Conservation (phyloP, 2,888 invertebrate species). For the Parthenolecanium corni region DNA sequence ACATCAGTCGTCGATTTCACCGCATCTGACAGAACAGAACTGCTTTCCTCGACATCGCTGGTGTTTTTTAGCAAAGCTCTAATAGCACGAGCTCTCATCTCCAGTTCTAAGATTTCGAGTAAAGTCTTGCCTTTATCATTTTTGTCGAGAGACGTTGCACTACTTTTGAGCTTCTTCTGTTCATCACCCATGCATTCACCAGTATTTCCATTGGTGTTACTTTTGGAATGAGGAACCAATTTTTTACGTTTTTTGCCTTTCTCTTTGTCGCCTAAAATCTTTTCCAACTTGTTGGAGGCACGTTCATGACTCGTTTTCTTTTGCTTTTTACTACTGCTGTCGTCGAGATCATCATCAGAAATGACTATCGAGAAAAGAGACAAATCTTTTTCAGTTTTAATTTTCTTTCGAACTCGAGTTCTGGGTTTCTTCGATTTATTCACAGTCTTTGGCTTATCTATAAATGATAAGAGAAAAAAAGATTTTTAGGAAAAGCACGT, state of each 20-base stretch:
- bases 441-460: background rate
- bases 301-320: background rate
- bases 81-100: conserved; percentile 49
- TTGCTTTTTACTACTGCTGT: background rate
- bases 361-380: background rate
- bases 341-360: conserved; percentile 11
- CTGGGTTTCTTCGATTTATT: background rate
- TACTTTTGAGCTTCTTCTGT: background rate
- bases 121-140: conserved; percentile 38
- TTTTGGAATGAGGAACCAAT: background rate
- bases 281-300: background rate
- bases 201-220: background rate
- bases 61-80: conserved; percentile 40
- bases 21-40: background rate
- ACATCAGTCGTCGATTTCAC: background rate
- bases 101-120: conserved; percentile 46
- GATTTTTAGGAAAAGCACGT: background rate
- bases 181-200: background rate
- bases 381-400: background rate
- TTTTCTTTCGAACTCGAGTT: background rate
- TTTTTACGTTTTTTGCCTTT: conserved; percentile 4
- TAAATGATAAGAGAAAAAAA: background rate
- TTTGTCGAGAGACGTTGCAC: background rate
- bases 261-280: background rate
- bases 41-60: background rate